Evolutionary conservation across 1,140 invertebrate genomes (phyloP).

Genomic region (Cyphomyrmex costatus): DNA sequence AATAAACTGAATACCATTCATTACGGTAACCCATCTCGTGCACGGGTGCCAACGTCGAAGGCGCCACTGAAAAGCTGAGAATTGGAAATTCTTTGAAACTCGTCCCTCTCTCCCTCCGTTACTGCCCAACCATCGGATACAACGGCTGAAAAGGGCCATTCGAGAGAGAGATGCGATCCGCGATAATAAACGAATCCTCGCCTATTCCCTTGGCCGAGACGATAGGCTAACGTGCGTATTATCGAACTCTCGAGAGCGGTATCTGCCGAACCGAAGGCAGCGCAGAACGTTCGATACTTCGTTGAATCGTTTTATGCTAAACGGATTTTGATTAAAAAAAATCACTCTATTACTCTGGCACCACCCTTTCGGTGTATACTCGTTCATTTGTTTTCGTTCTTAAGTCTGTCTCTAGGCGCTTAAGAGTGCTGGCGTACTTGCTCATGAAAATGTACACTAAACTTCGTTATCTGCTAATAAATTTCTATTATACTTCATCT

Average conservation of each 20-base stretch:
- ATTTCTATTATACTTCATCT: constrained; percentile 45
- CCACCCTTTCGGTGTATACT: constrained; percentile 34
- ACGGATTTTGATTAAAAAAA: constrained; percentile 38
- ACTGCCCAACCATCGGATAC: constrained; percentile 46
- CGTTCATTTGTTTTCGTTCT: constrained; percentile 35
- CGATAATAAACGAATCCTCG: constrained; percentile 74
- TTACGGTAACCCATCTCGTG: constrained; percentile 76
- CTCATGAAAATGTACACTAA: constrained; percentile 42
- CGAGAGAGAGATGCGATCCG: constrained; percentile 66
- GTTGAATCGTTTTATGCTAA: constrained; percentile 50
- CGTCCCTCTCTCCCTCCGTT: constrained; percentile 9
- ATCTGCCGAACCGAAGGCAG: constrained; percentile 2
- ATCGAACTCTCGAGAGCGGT: constrained; percentile 59
- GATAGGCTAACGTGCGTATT: constrained; percentile 70
- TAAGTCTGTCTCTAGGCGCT: background rate
- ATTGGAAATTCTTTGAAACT: constrained; percentile 83
- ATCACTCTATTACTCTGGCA: constrained; percentile 38
- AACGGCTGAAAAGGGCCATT: constrained; percentile 66
- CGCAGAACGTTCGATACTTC: constrained; percentile 29
- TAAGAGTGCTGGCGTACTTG: constrained; percentile 11
- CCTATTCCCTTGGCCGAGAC: background rate
- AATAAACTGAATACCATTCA: constrained; percentile 85
- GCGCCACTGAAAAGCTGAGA: constrained; percentile 79
- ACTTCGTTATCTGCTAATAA: constrained; percentile 53
- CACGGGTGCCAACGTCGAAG: constrained; percentile 73